A percentile compares a stretch with the other conserved stretches of the same genome.
phyloP scores from a whole-genome alignment of 2,797 vertebrate species.

The Pitangus sulphuratus region DNA sequence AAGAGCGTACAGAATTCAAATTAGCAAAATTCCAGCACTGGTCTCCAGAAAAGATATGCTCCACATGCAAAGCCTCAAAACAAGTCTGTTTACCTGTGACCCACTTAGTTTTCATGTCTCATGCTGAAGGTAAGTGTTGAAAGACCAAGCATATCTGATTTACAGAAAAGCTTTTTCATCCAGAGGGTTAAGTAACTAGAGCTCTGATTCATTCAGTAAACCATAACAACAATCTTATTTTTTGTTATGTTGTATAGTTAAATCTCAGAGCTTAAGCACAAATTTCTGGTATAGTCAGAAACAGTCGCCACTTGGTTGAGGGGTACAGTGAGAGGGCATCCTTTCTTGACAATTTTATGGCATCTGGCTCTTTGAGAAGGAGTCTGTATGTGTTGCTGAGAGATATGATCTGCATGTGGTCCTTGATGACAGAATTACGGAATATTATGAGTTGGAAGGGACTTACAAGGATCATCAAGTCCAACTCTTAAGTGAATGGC shows the following conservation, averaged over 20 bases:
- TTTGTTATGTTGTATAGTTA: background rate
- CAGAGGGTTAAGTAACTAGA: background rate
- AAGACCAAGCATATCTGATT: background rate
- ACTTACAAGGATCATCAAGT: background rate
- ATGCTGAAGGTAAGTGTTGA: background rate
- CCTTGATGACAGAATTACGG: background rate
- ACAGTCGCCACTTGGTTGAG: background rate
- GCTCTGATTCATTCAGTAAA: background rate
- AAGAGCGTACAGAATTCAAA: background rate
- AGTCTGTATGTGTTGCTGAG: background rate
- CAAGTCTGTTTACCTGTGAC: background rate
- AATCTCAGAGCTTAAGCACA: background rate
- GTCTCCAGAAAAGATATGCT: background rate
- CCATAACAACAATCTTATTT: background rate
- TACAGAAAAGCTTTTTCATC: background rate
- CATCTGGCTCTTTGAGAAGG: background rate
- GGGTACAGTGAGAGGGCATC: background rate
- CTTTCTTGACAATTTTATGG: background rate
- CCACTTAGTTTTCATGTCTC: background rate
- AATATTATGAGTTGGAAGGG: background rate
- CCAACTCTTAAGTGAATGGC: background rate
- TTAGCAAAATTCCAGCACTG: background rate
- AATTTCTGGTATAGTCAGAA: background rate
- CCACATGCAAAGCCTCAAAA: background rate
- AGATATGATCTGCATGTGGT: background rate